phyloP scores from a whole-genome alignment of 2,888 invertebrate species.

The Andricus quercusramuli region DNA sequence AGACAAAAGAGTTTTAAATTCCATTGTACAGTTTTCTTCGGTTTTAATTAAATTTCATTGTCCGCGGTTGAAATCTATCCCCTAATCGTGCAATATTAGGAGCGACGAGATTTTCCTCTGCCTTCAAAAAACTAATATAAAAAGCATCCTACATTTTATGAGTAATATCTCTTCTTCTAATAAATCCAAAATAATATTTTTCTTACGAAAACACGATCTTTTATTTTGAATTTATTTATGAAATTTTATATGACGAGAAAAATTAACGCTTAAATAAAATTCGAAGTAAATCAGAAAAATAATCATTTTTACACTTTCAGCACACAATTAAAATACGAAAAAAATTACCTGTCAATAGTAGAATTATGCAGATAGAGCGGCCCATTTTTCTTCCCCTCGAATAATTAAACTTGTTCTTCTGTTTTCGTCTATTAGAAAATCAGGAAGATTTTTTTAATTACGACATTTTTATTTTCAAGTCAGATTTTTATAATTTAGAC shows the following conservation, averaged over 20 bases:
- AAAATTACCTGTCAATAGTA: slow-evolving; percentile 64
- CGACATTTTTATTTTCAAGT: background rate
- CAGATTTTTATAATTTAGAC: background rate
- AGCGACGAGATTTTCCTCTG: slow-evolving; percentile 24
- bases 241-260: too few relatives aligned
- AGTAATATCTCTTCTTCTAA: slow-evolving; percentile 3
- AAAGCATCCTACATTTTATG: slow-evolving; percentile 14
- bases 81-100: slow-evolving; percentile 20
- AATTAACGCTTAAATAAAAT: too few relatives aligned
- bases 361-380: slow-evolving; percentile 57
- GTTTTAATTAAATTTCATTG: slow-evolving; percentile 33
- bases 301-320: background rate
- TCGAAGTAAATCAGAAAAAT: too few relatives aligned
- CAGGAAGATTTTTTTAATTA: background rate
- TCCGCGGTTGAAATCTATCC: slow-evolving; percentile 11
- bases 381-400: slow-evolving; percentile 56
- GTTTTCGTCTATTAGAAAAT: slow-evolving; percentile 1
- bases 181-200: background rate
- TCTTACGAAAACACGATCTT: too few relatives aligned
- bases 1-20: slow-evolving; percentile 3
- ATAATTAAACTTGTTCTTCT: slow-evolving; percentile 5
- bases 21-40: background rate
- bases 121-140: slow-evolving; percentile 27
- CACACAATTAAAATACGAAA: slow-evolving; percentile 11
- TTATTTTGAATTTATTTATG: too few relatives aligned